A percentile compares a stretch with the other conserved stretches of the same genome.
phyloP scores from a whole-genome alignment of 2,797 vertebrate species.

The Naso thynnoides region DNA sequence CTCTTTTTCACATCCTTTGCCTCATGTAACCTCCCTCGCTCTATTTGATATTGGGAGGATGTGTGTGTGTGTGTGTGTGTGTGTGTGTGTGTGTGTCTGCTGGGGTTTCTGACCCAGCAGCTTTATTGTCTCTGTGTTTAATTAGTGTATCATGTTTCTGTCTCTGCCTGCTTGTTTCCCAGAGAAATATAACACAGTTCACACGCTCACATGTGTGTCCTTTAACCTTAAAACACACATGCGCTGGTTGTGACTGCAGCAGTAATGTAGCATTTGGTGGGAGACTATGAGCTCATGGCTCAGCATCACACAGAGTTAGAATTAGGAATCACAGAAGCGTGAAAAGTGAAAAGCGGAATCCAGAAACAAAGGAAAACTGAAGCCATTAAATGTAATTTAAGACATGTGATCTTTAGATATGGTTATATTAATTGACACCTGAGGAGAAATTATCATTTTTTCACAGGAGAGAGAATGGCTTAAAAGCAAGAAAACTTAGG shows the following conservation, averaged over 20 bases:
- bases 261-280: neutral
- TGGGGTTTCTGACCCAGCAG: constrained; percentile 8
- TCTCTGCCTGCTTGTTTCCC: constrained; percentile 1
- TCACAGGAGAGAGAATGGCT: no score
- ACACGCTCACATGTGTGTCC: constrained; percentile 11
- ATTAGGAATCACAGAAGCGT: no score
- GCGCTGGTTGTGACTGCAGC: neutral
- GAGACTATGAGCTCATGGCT: neutral
- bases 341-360: no score
- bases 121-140: constrained; percentile 25
- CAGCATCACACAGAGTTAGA: no score
- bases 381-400: no score
- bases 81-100: neutral
- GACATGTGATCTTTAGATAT: neutral
- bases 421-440: no score
- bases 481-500: no score
- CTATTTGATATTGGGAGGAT: neutral
- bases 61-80: neutral
- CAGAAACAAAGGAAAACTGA: no score
- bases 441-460: no score
- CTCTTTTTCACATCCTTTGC: neutral
- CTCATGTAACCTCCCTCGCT: neutral
- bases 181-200: neutral
- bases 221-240: constrained; percentile 7
- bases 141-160: constrained; percentile 35